phyloP scores from a whole-genome alignment of 2,113 vertebrate genomes.

The Lepus americanus region DNA sequence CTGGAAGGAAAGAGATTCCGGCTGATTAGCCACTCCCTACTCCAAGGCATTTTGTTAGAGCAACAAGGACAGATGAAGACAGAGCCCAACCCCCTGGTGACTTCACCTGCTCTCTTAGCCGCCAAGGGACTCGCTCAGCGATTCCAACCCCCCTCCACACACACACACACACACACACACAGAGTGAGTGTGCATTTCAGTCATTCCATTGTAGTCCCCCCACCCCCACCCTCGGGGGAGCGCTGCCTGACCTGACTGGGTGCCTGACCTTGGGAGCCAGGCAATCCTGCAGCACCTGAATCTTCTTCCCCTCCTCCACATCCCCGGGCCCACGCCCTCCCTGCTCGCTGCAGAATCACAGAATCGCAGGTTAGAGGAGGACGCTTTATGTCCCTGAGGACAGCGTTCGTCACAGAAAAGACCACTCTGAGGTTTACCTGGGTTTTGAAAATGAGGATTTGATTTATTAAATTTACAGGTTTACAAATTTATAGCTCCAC shows the following conservation, averaged over 20 bases:
- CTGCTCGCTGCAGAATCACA: not conserved
- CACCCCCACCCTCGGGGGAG: too few species aligned
- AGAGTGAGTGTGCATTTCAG: constrained; percentile 61
- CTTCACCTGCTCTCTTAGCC: constrained; percentile 70
- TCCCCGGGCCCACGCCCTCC: not conserved
- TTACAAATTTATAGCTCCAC: constrained; percentile 71
- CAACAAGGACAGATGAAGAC: not conserved
- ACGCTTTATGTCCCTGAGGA: constrained; percentile 56
- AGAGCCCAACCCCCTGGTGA: constrained; percentile 14
- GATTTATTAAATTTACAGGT: constrained; percentile 71
- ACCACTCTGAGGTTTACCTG: constrained; percentile 57
- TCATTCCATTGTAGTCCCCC: too few species aligned
- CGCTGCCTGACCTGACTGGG: not conserved
- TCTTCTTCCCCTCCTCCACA: constrained; percentile 38
- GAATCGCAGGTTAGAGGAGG: not conserved
- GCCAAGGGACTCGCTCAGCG: constrained; percentile 71
- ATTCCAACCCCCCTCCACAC: constrained; percentile 66
- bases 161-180: not conserved
- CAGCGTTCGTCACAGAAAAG: constrained; percentile 39
- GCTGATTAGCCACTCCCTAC: not conserved
- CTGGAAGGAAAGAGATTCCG: not conserved
- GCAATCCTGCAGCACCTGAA: constrained; percentile 73
- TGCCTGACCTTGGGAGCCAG: constrained; percentile 77
- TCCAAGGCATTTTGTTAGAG: not conserved
- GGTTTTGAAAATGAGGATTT: constrained; percentile 75